Percentiles rank a stretch among this genome's conserved stretches.
Evolutionary conservation across 2,888 invertebrate species (phyloP).

Genomic region (Tetramorium bicarinatum): DNA sequence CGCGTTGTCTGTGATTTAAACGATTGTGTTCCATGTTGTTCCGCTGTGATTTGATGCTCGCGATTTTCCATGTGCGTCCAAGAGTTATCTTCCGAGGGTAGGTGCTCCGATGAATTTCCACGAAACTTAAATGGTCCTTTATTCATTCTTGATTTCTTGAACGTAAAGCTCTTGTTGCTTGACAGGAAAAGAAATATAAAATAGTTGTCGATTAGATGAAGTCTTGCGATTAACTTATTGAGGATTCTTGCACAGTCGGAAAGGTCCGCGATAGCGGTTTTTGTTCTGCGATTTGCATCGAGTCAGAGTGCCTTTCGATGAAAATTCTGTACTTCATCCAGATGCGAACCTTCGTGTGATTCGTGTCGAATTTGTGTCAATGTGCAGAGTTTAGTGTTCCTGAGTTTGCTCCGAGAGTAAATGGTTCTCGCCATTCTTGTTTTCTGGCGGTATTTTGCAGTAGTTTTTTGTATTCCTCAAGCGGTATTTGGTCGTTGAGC

Average conservation of each 20-base stretch:
- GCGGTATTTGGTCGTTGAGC: slow-evolving; percentile 7
- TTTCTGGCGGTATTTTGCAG: neutral
- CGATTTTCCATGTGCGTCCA: slow-evolving; percentile 12
- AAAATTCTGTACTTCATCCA: slow-evolving; percentile 7
- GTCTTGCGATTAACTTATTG: neutral
- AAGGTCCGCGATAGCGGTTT: slow-evolving; percentile 31
- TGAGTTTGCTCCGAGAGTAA: slow-evolving; percentile 19
- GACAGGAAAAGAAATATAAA: slow-evolving; percentile 10
- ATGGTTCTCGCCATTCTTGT: slow-evolving; percentile 6
- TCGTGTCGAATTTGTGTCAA: neutral
- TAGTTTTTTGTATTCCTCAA: slow-evolving; percentile 3
- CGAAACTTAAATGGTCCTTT: slow-evolving; percentile 4
- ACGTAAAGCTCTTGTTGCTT: slow-evolving; percentile 26
- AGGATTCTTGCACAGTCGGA: slow-evolving; percentile 47
- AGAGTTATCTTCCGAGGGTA: slow-evolving; percentile 56
- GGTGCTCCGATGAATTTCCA: slow-evolving; percentile 28
- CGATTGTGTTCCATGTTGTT: slow-evolving; percentile 23
- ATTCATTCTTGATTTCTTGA: slow-evolving; percentile 13
- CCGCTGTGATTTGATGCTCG: slow-evolving; percentile 19
- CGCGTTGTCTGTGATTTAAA: slow-evolving; percentile 66
- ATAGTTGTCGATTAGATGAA: slow-evolving; percentile 39
- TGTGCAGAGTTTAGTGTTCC: neutral
- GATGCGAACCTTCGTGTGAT: slow-evolving; percentile 30
- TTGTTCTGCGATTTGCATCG: slow-evolving; percentile 10
- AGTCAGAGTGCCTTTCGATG: neutral